phyloP scores from a whole-genome alignment of 2,113 vertebrate genomes.

The Uria lomvia region DNA sequence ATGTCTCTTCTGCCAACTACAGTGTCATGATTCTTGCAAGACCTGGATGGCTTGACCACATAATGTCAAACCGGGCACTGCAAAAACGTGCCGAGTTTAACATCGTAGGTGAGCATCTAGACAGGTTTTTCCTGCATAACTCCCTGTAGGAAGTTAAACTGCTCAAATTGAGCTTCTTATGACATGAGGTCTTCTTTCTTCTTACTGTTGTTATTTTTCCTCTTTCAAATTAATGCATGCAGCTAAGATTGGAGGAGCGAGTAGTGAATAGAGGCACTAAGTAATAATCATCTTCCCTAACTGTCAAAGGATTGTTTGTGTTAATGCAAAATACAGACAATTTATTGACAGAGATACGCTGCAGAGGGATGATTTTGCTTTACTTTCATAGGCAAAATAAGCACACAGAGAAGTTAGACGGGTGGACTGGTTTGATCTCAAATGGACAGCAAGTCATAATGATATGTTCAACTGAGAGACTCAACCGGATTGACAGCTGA shows the following conservation, averaged over 20 bases:
- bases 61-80: not conserved
- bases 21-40: not conserved
- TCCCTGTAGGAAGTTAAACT: not conserved
- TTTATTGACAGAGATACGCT: not conserved
- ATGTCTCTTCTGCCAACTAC: not conserved
- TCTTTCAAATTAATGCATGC: not conserved
- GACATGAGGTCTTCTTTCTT: not conserved
- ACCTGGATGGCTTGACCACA: not conserved
- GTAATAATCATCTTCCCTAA: constrained; percentile 5
- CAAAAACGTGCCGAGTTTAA: not conserved
- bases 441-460: not conserved
- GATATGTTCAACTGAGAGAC: not conserved
- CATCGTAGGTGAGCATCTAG: not conserved
- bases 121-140: not conserved
- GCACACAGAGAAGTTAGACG: not conserved
- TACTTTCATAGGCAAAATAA: not conserved
- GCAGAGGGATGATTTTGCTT: not conserved
- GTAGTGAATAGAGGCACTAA: not conserved
- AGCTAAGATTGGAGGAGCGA: not conserved
- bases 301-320: constrained; percentile 35
- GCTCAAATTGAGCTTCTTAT: not conserved
- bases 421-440: constrained; percentile 8
- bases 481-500: not conserved
- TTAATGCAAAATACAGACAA: constrained; percentile 20
- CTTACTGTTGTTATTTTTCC: not conserved